Percentiles rank a stretch among this genome's conserved stretches.
Conservation (phyloP, 2,797 vertebrate species). For the Mallotus villosus region DNA sequence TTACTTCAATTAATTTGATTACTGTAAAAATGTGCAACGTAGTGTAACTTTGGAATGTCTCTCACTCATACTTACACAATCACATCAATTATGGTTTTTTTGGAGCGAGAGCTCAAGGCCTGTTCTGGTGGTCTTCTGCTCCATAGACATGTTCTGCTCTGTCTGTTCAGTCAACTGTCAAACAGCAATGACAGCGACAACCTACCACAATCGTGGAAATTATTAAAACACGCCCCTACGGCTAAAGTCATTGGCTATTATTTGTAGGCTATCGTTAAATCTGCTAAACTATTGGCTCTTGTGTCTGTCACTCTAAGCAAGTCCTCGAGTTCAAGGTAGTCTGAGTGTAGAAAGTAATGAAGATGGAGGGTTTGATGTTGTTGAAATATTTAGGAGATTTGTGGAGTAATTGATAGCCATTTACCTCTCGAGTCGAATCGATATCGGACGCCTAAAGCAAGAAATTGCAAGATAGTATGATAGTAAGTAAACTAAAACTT, state of each 20-base stretch:
- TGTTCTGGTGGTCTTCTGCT: not conserved
- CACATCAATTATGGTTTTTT: no score
- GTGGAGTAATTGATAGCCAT: conserved; percentile 61
- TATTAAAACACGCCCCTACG: not conserved
- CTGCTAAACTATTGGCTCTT: conserved; percentile 57
- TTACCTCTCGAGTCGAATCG: conserved; percentile 21
- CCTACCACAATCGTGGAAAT: conserved; percentile 65
- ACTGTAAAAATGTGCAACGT: no score
- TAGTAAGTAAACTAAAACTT: conserved; percentile 72
- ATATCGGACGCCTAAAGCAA: conserved; percentile 38
- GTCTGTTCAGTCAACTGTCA: conserved; percentile 38
- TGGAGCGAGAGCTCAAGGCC: no score
- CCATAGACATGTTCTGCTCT: conserved; percentile 16
- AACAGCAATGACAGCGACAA: conserved; percentile 61
- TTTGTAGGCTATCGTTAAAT: conserved; percentile 20
- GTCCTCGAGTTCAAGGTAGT: conserved; percentile 59
- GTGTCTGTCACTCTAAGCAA: conserved; percentile 43
- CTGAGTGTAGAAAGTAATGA: conserved; percentile 76
- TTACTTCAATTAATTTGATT: no score
- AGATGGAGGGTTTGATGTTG: conserved; percentile 70
- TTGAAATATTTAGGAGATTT: conserved; percentile 70
- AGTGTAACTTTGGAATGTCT: no score
- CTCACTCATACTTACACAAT: no score
- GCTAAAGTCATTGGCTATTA: conserved; percentile 56
- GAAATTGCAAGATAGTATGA: conserved; percentile 70